Evolutionary conservation across 1,140 invertebrate species (phyloP), one percentile per base, ranked within the genome.

Genomic region (Wiebesia pumilae): DNA sequence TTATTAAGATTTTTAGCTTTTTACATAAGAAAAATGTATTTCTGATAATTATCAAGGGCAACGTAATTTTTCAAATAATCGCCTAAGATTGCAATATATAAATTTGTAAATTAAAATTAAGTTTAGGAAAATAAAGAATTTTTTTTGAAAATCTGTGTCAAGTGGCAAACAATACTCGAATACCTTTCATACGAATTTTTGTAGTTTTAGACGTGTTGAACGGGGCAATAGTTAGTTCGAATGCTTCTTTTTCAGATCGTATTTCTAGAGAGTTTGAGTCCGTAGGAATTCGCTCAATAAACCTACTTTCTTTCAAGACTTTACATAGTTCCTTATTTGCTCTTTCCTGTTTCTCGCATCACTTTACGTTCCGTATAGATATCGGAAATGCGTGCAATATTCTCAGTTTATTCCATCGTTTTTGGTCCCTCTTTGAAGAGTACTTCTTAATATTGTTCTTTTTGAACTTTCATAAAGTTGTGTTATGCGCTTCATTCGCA

Each of bases 391-490:
- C 71, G 38, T 67, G 54, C 51, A 84, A 84, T 84, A 84, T 43
- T 67, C 77, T 69, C 21, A 51, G 7, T 30, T 65, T 85, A 58
- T 27, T 73, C 24, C 33, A 51, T 83, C 84, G 47, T 40, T 81
- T 81, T 81, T 85, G 84, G 84, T 85, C 84, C 84, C 84, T 85
- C 67, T 77, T 85, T 73, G 65, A 80, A 71, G 40, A 81, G 84
- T 73, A 47, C 51, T 83, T 43, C 19, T 78, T 38, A 69, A 81
- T 81, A 65, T 81, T 54, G 54, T 54, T 43, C 43, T n/a, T 30
- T 67, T n/a, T 30, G 58, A 33, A 21, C 30, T 51, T 47, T 62
- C 24, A 84, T 78, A 78, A 78, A 65, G n/a, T n/a, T n/a, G 75
- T 16, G 14, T 33, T 35, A 54, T 19, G 54, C 54, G 54, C 35